phyloP scores from a whole-genome alignment of 2,888 invertebrate genomes.

The Tetragonisca angustula region DNA sequence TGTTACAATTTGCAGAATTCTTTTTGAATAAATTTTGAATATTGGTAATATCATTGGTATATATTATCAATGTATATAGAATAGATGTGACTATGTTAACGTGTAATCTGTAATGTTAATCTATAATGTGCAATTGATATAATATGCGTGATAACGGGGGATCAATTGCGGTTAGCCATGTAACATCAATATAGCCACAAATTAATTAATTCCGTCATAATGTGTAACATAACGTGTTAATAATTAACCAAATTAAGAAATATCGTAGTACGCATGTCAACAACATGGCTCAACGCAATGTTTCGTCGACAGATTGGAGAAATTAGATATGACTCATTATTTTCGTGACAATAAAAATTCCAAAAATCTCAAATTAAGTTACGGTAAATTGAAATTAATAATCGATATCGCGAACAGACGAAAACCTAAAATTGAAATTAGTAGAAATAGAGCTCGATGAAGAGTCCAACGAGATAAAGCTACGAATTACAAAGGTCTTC shows the following conservation, averaged over 20 bases:
- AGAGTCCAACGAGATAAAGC: not conserved
- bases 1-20: too few relatives aligned
- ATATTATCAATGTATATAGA: not conserved
- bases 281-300: not conserved
- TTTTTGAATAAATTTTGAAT: not conserved
- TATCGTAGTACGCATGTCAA: not conserved
- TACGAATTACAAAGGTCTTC: not conserved
- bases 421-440: too few relatives aligned
- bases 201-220: conserved; percentile 62
- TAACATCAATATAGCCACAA: conserved; percentile 51
- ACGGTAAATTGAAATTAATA: too few relatives aligned
- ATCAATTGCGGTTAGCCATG: conserved; percentile 32
- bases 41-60: not conserved
- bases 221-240: conserved; percentile 16
- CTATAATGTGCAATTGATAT: not conserved
- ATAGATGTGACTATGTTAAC: not conserved
- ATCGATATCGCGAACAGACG: too few relatives aligned
- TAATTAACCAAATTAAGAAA: conserved; percentile 11
- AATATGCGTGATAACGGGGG: not conserved
- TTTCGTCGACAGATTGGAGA: not conserved
- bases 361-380: too few relatives aligned
- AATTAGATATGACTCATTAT: not conserved
- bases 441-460: not conserved
- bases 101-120: not conserved
- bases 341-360: too few relatives aligned